Conservation (phyloP, 1,140 invertebrate genomes). For the Ips typographus region DNA sequence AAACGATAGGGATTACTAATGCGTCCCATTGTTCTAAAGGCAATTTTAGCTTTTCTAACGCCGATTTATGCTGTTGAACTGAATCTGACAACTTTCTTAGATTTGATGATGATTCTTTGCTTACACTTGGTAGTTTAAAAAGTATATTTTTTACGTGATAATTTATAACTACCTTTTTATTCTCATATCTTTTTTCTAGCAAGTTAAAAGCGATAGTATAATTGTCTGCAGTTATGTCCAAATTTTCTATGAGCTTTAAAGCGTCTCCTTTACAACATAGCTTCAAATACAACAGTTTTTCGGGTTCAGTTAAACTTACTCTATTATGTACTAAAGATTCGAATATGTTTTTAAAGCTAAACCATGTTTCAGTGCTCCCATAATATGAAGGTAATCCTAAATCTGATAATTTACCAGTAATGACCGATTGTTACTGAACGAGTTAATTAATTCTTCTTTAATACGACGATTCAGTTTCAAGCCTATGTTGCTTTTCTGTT, state of each 20-base stretch:
- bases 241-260: constrained; percentile 3
- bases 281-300: constrained; percentile 26
- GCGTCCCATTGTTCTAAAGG: constrained; percentile 5
- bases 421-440: no score
- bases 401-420: no score
- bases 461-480: no score
- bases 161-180: background rate
- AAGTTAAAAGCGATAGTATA: constrained; percentile 17
- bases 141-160: no score
- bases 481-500: no score
- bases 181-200: constrained; percentile 12
- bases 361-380: no score
- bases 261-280: constrained; percentile 25
- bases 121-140: no score
- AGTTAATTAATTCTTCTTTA: no score
- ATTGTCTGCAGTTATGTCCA: constrained; percentile 11
- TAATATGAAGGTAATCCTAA: no score
- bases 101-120: no score
- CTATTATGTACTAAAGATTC: no score
- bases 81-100: constrained; percentile 10
- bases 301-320: background rate
- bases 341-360: no score
- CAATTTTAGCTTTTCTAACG: constrained; percentile 19
- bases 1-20: constrained; percentile 13
- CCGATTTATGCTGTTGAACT: constrained; percentile 15